Conservation (phyloP, 2,888 invertebrate genomes). For the Spisula solida region DNA sequence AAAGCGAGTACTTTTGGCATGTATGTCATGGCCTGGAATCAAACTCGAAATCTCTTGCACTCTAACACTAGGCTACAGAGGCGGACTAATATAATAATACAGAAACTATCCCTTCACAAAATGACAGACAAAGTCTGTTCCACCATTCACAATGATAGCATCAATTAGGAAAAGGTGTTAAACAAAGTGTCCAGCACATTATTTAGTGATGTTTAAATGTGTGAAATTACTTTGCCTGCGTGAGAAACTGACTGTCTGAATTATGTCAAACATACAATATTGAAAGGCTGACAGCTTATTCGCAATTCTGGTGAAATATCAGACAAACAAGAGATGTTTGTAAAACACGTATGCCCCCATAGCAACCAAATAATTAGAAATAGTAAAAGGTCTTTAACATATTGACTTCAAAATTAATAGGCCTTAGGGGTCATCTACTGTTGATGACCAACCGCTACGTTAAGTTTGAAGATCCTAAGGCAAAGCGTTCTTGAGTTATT, state of each 20-base stretch:
- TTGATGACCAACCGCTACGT: too few relatives aligned
- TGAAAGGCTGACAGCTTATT: not conserved
- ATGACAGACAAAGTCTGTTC: not conserved
- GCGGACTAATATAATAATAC: not conserved
- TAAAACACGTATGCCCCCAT: too few relatives aligned
- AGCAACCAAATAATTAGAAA: too few relatives aligned
- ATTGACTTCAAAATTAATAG: too few relatives aligned
- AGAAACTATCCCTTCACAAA: not conserved
- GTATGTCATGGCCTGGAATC: too few relatives aligned
- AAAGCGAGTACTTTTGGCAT: too few relatives aligned
- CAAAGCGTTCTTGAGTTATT: too few relatives aligned
- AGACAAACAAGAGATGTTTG: not conserved
- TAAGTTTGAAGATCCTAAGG: too few relatives aligned
- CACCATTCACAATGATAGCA: not conserved
- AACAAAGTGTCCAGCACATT: not conserved
- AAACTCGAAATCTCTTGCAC: too few relatives aligned
- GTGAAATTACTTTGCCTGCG: not conserved
- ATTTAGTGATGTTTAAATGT: not conserved
- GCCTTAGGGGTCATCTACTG: too few relatives aligned
- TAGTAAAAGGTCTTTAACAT: too few relatives aligned
- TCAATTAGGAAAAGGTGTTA: not conserved
- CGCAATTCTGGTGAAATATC: not conserved
- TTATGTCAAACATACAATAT: slow-evolving; percentile 15
- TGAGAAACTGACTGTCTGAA: not conserved
- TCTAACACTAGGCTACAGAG: slow-evolving; percentile 18